phyloP scores from a whole-genome alignment of 1,140 invertebrate genomes.

The Stenopsyche tienmushanensis region DNA sequence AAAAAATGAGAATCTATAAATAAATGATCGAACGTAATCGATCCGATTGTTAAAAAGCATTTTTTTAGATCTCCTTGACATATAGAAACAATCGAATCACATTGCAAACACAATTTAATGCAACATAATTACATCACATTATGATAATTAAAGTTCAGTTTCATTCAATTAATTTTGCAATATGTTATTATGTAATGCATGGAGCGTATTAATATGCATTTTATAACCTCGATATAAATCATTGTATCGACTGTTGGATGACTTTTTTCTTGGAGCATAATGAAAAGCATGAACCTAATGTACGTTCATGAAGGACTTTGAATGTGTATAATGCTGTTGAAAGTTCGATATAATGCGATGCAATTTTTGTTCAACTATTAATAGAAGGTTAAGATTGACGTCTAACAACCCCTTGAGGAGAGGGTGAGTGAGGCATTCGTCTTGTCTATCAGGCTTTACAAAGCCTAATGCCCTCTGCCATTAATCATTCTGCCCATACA shows the following conservation, averaged over 20 bases:
- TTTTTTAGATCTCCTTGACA: too few species aligned
- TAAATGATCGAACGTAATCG: too few species aligned
- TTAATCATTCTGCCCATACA: conserved; percentile 24
- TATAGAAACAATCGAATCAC: neutral
- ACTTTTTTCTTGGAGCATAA: too few species aligned
- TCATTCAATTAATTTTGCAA: neutral
- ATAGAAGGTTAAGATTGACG: conserved; percentile 25
- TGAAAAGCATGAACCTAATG: too few species aligned
- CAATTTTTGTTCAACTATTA: conserved; percentile 10
- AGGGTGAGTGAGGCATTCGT: conserved; percentile 22
- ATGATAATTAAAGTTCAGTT: neutral
- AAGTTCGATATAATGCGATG: too few species aligned
- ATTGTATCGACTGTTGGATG: too few species aligned
- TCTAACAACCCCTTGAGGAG: conserved; percentile 20
- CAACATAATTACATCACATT: neutral
- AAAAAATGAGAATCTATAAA: too few species aligned
- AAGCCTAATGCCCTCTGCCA: conserved; percentile 27
- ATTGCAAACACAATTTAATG: neutral
- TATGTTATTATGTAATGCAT: neutral
- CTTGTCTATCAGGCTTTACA: conserved; percentile 27
- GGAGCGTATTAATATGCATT: neutral
- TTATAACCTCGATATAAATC: neutral
- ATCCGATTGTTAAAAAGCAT: too few species aligned
- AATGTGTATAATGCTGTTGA: too few species aligned
- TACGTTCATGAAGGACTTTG: too few species aligned